Base-by-base conservation (phyloP, 2,113 vertebrate species). In the Cepphus grylle region DNA sequence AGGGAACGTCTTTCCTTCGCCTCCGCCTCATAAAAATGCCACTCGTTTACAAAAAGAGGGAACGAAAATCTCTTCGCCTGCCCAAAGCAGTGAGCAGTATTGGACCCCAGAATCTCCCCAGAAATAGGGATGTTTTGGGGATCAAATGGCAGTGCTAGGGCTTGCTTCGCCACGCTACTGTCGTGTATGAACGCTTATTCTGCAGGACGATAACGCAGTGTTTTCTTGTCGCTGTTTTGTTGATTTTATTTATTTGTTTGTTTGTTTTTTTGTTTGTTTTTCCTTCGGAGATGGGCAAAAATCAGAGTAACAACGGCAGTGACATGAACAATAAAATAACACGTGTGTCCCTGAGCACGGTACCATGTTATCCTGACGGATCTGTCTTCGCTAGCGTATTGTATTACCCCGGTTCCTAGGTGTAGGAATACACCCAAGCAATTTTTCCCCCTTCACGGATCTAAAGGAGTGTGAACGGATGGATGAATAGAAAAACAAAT, bases 401-500 rank as follows among this genome's bases (percentile, higher is more conserved):
- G 71, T 53, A 25, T 86, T 90, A 91, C 81, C 26, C 73, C 50
- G 53, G 27, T 40, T 97, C 86, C 91, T 67, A 49, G 58, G 96
- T 79, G 74, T 71, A 82, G n/a, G n/a, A n/a, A 70, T 52, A 78
- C 38, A 78, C 71, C 32, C 88, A 38, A 76, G 88, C 53, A 71
- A 77, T 71, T 88, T 94, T 90, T 26, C 86, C 73, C 71, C 63
- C 67, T 93, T 90, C 78, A 32, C 15, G 58, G 78, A 82, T 91
- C 95, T 91, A 86, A 94, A 96, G 63, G 87, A 95, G 91, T 96
- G 97, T 67, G 84, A 91, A 96, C 15, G 74, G 90, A 95, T 91
- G 91, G 90, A 84, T 95, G 91, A 82, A 86, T 67, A 94, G 82
- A 76, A 95, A 95, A 95, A 88, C 94, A 95, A 95, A 96, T 94